Conservation (phyloP, 2,113 vertebrate genomes). For the Nestor notabilis region DNA sequence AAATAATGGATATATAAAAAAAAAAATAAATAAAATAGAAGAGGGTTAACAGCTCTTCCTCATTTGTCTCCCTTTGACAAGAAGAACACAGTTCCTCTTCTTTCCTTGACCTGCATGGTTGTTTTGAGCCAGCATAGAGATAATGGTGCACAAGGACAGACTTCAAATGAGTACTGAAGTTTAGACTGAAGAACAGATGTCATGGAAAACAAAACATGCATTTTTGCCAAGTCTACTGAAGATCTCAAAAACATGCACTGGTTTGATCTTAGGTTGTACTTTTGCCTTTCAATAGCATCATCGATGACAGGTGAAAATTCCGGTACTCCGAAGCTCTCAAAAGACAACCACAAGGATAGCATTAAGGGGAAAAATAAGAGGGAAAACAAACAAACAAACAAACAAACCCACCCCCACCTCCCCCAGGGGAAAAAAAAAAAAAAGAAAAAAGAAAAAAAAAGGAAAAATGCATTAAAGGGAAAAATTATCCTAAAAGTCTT, state of each 20-base stretch:
- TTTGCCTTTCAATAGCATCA: neutral
- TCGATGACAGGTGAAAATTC: neutral
- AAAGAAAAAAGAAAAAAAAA: no score
- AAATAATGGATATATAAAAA: neutral
- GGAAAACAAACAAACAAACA: no score
- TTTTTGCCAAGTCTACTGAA: neutral
- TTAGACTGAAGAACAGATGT: neutral
- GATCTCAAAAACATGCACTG: neutral
- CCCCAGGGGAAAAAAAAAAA: no score
- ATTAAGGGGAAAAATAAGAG: accelerated
- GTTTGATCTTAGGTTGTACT: neutral
- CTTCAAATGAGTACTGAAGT: neutral
- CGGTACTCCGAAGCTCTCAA: neutral
- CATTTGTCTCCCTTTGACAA: neutral
- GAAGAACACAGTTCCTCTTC: neutral
- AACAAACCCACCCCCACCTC: no score
- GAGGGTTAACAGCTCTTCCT: neutral
- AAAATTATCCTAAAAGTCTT: neutral
- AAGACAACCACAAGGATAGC: neutral
- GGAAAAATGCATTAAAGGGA: neutral
- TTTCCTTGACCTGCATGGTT: neutral
- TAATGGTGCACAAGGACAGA: neutral
- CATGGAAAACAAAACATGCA: neutral
- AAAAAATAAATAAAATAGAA: neutral
- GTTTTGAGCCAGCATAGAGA: neutral